Evolutionary conservation across 2,797 vertebrate species (phyloP).

Genomic region (Calcarius lapponicus): DNA sequence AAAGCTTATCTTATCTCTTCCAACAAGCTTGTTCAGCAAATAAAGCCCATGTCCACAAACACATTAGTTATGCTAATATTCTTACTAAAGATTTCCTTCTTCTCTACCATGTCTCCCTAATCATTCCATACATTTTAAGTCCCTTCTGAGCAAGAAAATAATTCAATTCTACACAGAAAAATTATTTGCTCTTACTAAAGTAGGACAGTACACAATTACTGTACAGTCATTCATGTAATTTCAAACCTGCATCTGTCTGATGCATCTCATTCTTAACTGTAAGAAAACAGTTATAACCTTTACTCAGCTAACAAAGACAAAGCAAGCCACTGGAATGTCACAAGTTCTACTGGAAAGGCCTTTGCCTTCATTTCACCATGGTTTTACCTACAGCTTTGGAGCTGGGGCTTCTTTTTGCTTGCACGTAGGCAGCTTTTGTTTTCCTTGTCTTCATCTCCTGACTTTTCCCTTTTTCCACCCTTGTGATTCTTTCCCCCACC

Average conservation of each 20-base stretch:
- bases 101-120: not conserved
- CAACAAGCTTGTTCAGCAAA: not conserved
- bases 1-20: not conserved
- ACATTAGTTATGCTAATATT: not conserved
- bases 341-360: not conserved
- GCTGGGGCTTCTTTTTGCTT: not conserved
- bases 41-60: not conserved
- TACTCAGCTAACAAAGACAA: not conserved
- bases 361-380: not conserved
- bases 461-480: not conserved
- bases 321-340: not conserved
- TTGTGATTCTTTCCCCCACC: not conserved
- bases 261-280: too few species aligned
- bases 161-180: not conserved
- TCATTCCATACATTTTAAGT: not conserved
- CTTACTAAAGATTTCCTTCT: not conserved
- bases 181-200: not conserved
- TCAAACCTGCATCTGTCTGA: not conserved
- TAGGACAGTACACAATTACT: not conserved
- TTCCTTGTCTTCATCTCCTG: not conserved
- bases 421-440: fast-evolving
- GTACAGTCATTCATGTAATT: not conserved
- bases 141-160: not conserved
- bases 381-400: not conserved
- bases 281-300: not conserved